phyloP scores from a whole-genome alignment of 2,113 vertebrate genomes.

The Eulemur rufifrons region DNA sequence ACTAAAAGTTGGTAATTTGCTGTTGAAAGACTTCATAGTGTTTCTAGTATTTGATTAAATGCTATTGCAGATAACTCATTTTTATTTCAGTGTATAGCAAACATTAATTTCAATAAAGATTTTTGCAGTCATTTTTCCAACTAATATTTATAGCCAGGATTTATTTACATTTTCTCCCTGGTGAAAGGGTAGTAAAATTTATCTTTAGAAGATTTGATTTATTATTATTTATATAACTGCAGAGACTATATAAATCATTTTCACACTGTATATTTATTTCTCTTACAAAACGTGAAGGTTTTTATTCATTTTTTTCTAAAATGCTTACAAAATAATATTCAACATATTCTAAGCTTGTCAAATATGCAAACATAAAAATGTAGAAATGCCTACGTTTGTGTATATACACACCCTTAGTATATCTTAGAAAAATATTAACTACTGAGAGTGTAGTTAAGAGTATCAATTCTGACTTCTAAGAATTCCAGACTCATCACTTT shows the following conservation, averaged over 20 bases:
- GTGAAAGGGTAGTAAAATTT: conserved; percentile 66
- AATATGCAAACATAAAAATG: background rate
- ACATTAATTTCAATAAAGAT: conserved; percentile 67
- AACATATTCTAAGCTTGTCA: background rate
- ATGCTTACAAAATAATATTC: background rate
- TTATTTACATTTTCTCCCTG: conserved; percentile 59
- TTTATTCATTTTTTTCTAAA: conserved; percentile 15
- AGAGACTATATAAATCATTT: conserved; percentile 62
- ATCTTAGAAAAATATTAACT: background rate
- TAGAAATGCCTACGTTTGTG: background rate
- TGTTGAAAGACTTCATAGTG: conserved; percentile 28
- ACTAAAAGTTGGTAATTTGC: conserved; percentile 19
- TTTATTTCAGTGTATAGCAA: conserved; percentile 59
- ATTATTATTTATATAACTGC: conserved; percentile 67
- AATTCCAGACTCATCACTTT: background rate
- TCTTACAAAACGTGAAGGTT: conserved; percentile 16
- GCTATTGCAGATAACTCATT: conserved; percentile 49
- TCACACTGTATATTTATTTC: conserved; percentile 35
- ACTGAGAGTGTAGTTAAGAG: background rate
- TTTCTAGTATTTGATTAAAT: conserved; percentile 53
- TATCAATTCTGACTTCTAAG: background rate
- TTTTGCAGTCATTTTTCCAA: conserved; percentile 60
- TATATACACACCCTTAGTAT: background rate
- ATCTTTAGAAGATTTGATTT: conserved; percentile 54
- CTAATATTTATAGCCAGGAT: conserved; percentile 63